phyloP scores from a whole-genome alignment of 2,888 invertebrate genomes.

The Sminthurinus aureus region DNA sequence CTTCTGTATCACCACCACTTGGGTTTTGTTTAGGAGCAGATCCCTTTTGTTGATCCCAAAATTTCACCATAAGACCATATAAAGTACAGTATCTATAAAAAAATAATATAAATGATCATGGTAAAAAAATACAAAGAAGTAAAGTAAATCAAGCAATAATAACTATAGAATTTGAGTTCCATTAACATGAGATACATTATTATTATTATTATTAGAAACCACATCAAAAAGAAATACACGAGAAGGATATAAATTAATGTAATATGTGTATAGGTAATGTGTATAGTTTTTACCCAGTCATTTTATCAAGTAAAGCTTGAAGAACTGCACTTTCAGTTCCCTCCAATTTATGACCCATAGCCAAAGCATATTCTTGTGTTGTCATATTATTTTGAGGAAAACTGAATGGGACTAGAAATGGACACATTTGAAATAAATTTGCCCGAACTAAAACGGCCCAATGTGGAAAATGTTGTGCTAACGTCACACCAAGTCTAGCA shows the following conservation, averaged over 20 bases:
- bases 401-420: slow-evolving; percentile 58
- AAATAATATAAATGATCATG: background rate
- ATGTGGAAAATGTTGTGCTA: slow-evolving; percentile 52
- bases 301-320: slow-evolving; percentile 54
- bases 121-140: background rate
- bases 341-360: slow-evolving; percentile 52
- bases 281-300: slow-evolving; percentile 49
- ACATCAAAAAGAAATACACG: background rate
- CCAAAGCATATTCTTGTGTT: slow-evolving; percentile 50
- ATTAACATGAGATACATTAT: background rate
- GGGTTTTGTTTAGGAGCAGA: too few relatives aligned
- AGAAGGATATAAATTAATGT: background rate
- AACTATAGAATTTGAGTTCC: background rate
- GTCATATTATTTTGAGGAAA: slow-evolving; percentile 50
- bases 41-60: slow-evolving; percentile 41
- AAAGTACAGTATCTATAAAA: slow-evolving; percentile 54
- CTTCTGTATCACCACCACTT: slow-evolving; percentile 37
- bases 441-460: slow-evolving; percentile 53
- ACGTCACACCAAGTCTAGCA: slow-evolving; percentile 52
- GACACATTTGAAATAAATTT: slow-evolving; percentile 56
- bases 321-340: slow-evolving; percentile 52
- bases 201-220: background rate
- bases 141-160: background rate
- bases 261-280: too few relatives aligned
- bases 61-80: slow-evolving; percentile 56